Evolutionary conservation across 2,113 vertebrate species (phyloP).

Genomic region (Pluvianellus socialis): DNA sequence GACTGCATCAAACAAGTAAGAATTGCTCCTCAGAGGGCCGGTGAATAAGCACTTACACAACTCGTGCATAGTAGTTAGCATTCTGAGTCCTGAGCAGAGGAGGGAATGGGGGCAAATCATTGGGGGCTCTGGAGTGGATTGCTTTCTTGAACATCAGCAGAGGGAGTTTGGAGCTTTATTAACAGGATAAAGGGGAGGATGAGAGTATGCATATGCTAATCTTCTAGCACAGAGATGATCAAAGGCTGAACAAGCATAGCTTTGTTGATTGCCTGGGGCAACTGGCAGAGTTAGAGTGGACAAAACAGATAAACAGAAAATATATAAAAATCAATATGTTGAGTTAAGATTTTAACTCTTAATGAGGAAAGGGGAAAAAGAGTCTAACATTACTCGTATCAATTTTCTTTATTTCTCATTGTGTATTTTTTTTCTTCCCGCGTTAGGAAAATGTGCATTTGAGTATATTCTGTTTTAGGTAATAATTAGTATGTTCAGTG

Average conservation of each 20-base stretch:
- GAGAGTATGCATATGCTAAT: slow-evolving; percentile 81
- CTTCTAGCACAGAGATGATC: slow-evolving; percentile 81
- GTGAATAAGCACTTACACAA: slow-evolving; percentile 66
- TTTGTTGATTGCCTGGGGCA: slow-evolving; percentile 86
- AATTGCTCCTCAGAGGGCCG: slow-evolving; percentile 13
- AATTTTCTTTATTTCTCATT: background rate
- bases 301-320: slow-evolving; percentile 74
- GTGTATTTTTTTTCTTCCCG: background rate
- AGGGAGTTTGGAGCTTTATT: slow-evolving; percentile 39
- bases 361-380: background rate
- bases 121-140: slow-evolving; percentile 66
- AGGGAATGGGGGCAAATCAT: slow-evolving; percentile 71
- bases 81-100: slow-evolving; percentile 56
- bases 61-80: slow-evolving; percentile 52
- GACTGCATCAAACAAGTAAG: slow-evolving; percentile 88
- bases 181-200: slow-evolving; percentile 73
- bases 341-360: background rate
- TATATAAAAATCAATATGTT: slow-evolving; percentile 71
- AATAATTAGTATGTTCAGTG: background rate
- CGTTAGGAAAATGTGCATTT: background rate
- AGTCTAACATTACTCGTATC: fast-evolving
- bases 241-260: slow-evolving; percentile 84
- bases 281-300: slow-evolving; percentile 56
- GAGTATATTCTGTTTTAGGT: background rate
- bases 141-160: slow-evolving; percentile 64